Evolutionary conservation across 2,888 invertebrate species (phyloP), one percentile per base, ranked within the genome.

Genomic region (Cenopis cana): DNA sequence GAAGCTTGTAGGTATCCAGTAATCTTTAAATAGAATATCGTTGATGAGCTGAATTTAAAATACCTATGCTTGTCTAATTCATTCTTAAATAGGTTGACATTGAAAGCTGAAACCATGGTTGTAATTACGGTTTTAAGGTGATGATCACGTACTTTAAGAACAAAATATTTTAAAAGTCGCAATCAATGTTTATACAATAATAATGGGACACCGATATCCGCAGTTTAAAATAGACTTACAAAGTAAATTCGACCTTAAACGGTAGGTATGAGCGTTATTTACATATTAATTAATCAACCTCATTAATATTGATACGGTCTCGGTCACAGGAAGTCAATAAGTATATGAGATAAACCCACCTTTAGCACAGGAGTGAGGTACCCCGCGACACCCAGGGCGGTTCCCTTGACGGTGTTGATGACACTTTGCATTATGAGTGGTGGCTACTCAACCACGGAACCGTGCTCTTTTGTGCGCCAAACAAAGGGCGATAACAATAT

Each of bases 311-410:
- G 56, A 70, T 66, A 66, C 60, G n/a, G 61, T 67, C 49, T 67
- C 67, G 61, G 67, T 61, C 61, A 67, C 38, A 33, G 46, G 20
- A 18, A 71, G 67, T 68, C 62, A 54, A 62, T 18, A 66, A 71
- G 70, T n/a, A 36, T 17, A n/a, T 46, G 61, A 74, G 67, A 69
- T 66, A 70, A 52, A 77, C 80, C 81, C 94, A 98, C 99, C 96
- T 98, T 99, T 73, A 99, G 93, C 67, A 99, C 97, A 67, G 99
- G 99, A 76, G 99, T 99, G 82, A 99, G 94, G 89, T 98, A 98
- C 86, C 99, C 99, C 24, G 99, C 99, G 41, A 99, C 98, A 76
- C 97, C 98, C 33, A 99, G 94, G 38, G 99, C 99, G 57, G 97
- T 98, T 62, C 99, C 98, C 92, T 99, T 99, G 8, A 99, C 97